Base-by-base conservation (phyloP, 2,888 invertebrate species). In the Megaustenia siamemsis region DNA sequence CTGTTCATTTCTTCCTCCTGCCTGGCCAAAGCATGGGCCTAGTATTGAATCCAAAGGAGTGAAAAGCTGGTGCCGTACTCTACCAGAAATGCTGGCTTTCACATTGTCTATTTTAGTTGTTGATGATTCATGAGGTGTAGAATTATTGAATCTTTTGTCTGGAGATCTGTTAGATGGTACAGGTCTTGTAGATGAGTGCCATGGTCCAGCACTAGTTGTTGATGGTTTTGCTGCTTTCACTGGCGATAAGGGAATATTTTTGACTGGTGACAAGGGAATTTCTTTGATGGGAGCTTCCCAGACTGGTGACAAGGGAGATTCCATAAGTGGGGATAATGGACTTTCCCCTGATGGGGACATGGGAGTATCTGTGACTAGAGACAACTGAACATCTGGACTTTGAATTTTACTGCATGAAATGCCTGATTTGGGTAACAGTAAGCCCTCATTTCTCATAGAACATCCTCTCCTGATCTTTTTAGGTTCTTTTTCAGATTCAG, bases 11-110 rank as follows among this genome's bases (percentile, higher is more conserved):
- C 18, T 78, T 32, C 35, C 63, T 78, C n/a, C 18, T 21, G 24
- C 8, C 35, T 21, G 28, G 18, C 43, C 63, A 40, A 78, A 43
- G 32, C 63, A 66, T 66, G 78, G 63, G 5, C 80, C 80, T 24
- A 80, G 53, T 18, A 80, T 80, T 53, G 80, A 49, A 69, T 80
- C 69, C 28, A 80, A n/a, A 45, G 68, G 80, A 28, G 63, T 78
- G 28, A 78, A 78, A 24, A 66, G 28, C 28, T 32, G 43, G 32
- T 28, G 28, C 43, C 66, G 66, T 18, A 10, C 63, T 24, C 77
- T 28, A 8, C 66, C 45, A 43, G 40, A 24, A 24, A 38, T 24
- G 18, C 38, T 38, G 35, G 21, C 24, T 38, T 38, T 40, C 60
- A n/a, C 49, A 35, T n/a, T 77, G n/a, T 38, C 28, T 12, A 4